Evolutionary conservation across 2,113 vertebrate species (phyloP).

Genomic region (Cryptomyrus ogoouensis): DNA sequence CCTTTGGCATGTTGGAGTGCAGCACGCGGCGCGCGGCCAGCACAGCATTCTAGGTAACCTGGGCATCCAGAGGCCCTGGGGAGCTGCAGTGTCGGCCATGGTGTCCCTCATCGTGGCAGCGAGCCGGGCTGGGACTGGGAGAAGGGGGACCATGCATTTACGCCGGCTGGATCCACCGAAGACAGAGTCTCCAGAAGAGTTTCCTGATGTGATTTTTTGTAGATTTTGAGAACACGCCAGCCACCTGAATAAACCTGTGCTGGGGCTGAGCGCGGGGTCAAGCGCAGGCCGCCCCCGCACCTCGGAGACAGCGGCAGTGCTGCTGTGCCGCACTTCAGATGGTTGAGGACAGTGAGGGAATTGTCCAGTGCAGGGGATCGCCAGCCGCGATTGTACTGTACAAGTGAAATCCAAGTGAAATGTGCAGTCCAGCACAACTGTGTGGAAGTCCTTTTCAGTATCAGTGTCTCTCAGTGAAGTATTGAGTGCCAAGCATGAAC

Average conservation of each 20-base stretch:
- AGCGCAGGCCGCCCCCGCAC: neutral
- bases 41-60: neutral
- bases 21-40: neutral
- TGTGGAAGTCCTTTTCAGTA: neutral
- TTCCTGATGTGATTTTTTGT: neutral
- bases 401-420: slow-evolving; percentile 9
- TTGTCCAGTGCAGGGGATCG: neutral
- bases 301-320: neutral
- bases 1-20: slow-evolving; percentile 4
- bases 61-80: neutral
- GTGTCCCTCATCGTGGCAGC: neutral
- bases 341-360: neutral
- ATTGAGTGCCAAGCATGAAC: neutral
- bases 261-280: neutral
- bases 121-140: neutral
- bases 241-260: neutral
- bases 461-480: neutral
- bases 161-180: neutral
- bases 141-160: neutral
- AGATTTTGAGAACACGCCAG: neutral
- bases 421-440: neutral
- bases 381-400: neutral
- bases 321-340: neutral
- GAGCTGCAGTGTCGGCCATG: neutral
- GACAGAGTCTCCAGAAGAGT: neutral